These are phyloP conservation scores for Campoletis sonorensis DNA, from an alignment of 1,140 invertebrate genomes.

Conservation along the genomic window DNA sequence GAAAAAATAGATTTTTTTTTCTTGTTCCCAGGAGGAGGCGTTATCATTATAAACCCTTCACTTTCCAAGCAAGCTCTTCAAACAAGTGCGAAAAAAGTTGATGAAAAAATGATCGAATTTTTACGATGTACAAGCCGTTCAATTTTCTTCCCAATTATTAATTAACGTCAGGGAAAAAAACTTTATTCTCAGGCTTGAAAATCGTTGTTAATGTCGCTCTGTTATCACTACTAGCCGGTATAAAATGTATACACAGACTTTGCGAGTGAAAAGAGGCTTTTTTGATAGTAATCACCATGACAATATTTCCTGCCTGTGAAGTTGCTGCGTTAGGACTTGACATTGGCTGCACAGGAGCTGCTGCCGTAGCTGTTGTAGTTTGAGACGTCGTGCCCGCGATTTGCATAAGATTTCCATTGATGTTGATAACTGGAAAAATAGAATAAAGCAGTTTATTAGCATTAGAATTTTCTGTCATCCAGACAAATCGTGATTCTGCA, in stretches of 20 bases:
- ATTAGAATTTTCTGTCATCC: background rate
- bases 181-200: background rate
- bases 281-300: constrained; percentile 77
- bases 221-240: constrained; percentile 71
- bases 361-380: constrained; percentile 73
- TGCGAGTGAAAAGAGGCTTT: constrained; percentile 69
- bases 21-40: no score
- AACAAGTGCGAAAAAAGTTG: no score
- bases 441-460: constrained; percentile 41
- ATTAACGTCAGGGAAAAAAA: background rate
- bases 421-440: constrained; percentile 80
- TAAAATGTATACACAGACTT: constrained; percentile 68
- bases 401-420: constrained; percentile 86
- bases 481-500: constrained; percentile 7
- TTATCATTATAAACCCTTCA: no score
- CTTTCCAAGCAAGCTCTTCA: no score
- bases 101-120: no score
- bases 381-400: constrained; percentile 77
- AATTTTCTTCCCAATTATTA: background rate
- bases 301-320: constrained; percentile 83
- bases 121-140: background rate
- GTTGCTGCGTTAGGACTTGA: constrained; percentile 79
- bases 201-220: constrained; percentile 65
- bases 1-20: no score
- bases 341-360: constrained; percentile 76